Evolutionary conservation across 2,888 invertebrate genomes (phyloP).

Genomic region (Cryptus armator): DNA sequence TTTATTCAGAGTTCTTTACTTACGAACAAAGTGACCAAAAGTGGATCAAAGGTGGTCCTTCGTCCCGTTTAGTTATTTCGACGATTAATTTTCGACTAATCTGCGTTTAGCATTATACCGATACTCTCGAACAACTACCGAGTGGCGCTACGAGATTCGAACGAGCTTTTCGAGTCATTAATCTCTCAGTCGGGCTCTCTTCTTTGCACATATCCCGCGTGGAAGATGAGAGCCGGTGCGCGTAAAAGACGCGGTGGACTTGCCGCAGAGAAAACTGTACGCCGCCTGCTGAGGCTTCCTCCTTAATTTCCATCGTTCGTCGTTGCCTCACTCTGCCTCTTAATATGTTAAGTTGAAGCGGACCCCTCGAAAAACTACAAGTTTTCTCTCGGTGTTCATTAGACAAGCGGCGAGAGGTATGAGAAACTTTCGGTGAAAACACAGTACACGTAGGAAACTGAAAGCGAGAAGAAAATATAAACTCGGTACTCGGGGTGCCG

Average conservation of each 20-base stretch:
- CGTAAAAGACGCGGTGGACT: slow-evolving; percentile 4
- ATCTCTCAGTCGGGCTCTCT: slow-evolving; percentile 52
- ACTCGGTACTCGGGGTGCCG: slow-evolving; percentile 5
- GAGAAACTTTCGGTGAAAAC: slow-evolving; percentile 31
- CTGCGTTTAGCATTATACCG: slow-evolving; percentile 20
- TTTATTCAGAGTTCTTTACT: no score
- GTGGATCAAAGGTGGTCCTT: neutral
- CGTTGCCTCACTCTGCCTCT: slow-evolving; percentile 41
- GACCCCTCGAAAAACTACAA: slow-evolving; percentile 40
- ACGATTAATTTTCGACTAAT: neutral
- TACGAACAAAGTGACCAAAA: no score
- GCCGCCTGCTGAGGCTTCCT: slow-evolving; percentile 32
- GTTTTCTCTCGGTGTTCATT: slow-evolving; percentile 55
- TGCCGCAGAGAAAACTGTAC: slow-evolving; percentile 39
- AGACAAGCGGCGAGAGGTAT: slow-evolving; percentile 25
- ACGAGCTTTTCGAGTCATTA: slow-evolving; percentile 45
- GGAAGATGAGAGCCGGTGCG: neutral
- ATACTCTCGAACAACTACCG: slow-evolving; percentile 30
- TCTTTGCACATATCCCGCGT: slow-evolving; percentile 35
- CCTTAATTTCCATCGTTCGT: slow-evolving; percentile 16
- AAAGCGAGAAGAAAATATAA: slow-evolving; percentile 49
- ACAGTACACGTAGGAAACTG: neutral
- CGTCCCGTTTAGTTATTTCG: neutral
- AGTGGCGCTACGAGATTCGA: slow-evolving; percentile 48
- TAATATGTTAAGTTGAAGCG: slow-evolving; percentile 60